These are phyloP conservation scores for Corynorhinus townsendii DNA, from an alignment of 2,113 vertebrate species.

Conservation along the genomic window DNA sequence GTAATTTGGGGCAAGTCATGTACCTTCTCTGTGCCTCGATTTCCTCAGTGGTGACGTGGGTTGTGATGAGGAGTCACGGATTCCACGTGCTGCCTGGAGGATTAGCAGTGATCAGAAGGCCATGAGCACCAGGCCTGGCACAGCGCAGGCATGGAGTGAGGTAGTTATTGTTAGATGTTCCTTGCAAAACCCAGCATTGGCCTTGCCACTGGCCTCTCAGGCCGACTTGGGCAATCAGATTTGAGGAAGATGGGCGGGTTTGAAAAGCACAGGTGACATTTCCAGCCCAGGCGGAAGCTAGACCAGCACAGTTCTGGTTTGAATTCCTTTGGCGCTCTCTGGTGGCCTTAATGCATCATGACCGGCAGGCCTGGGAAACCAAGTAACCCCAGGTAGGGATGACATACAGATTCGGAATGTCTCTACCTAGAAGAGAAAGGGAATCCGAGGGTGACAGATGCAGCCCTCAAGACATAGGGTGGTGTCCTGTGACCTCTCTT, in stretches of 20 bases:
- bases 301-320: neutral
- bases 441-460: neutral
- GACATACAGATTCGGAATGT: no score
- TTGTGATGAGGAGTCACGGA: neutral
- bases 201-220: neutral
- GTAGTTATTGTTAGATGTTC: neutral
- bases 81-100: neutral
- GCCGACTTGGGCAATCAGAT: neutral
- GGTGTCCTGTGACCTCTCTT: neutral
- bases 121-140: neutral
- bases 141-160: neutral
- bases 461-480: neutral
- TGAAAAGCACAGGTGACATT: neutral
- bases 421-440: neutral
- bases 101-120: neutral
- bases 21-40: neutral
- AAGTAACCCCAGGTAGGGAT: neutral
- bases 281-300: neutral
- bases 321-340: conserved; percentile 52
- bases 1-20: neutral
- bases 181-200: neutral
- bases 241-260: neutral
- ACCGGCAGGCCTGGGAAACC: neutral
- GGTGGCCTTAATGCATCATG: conserved; percentile 38
- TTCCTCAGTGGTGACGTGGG: neutral